Evolutionary conservation across 2,888 invertebrate species (phyloP).

Genomic region (Drosophila pegasa): DNA sequence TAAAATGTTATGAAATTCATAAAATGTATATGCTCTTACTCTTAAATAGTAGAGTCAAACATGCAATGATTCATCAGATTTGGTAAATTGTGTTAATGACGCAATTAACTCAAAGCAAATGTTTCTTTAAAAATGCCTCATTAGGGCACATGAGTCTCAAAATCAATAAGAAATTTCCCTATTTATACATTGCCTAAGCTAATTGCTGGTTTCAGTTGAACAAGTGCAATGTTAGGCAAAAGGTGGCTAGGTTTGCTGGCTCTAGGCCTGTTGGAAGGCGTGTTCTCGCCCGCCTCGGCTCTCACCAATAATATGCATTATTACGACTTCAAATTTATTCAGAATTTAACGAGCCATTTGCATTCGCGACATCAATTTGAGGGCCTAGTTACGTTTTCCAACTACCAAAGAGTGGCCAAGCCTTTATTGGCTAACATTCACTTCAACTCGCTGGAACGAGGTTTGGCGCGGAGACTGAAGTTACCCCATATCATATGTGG

Average conservation of each 20-base stretch:
- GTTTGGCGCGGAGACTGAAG: conserved; percentile 24
- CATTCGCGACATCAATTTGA: conserved; percentile 16
- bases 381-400: conserved; percentile 27
- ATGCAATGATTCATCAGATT: not conserved
- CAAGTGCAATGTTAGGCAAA: conserved; percentile 17
- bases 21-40: too few species aligned
- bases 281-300: not conserved
- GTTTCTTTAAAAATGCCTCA: not conserved
- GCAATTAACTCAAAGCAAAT: not conserved
- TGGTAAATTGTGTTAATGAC: not conserved
- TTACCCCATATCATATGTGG: conserved; percentile 44
- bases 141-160: conserved; percentile 8
- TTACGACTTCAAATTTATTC: conserved; percentile 21
- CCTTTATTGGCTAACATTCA: not conserved
- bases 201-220: conserved; percentile 9
- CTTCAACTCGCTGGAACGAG: conserved; percentile 28
- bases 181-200: not conserved
- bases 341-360: conserved; percentile 17
- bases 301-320: not conserved
- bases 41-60: not conserved
- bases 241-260: conserved; percentile 3
- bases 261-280: conserved; percentile 4
- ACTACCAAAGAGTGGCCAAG: not conserved
- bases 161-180: not conserved
- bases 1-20: not conserved